Percentiles rank a stretch among this genome's conserved stretches.
These are phyloP conservation scores for Hipparchia sbordonii DNA, from an alignment of 2,888 invertebrate species.

Conservation along the genomic window DNA sequence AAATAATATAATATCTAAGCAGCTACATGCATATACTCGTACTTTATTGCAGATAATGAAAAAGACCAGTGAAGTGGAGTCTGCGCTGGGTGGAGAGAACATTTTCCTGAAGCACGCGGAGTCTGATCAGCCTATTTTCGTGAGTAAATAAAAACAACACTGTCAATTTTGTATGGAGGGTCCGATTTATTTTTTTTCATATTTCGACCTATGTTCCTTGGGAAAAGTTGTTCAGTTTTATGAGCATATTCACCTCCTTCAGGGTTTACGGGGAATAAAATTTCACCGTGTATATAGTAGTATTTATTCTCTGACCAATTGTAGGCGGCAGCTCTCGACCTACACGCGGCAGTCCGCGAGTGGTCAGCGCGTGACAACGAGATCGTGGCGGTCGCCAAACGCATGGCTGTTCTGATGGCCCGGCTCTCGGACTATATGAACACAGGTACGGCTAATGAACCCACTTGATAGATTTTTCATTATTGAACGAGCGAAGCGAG, in stretches of 20 bases:
- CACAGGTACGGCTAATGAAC: slow-evolving; percentile 44
- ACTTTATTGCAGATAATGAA: slow-evolving; percentile 58
- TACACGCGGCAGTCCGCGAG: slow-evolving; percentile 98
- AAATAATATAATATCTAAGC: too few species aligned
- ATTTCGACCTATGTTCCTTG: too few species aligned
- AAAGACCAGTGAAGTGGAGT: slow-evolving; percentile 68
- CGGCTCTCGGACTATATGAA: slow-evolving; percentile 88
- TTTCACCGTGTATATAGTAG: too few species aligned
- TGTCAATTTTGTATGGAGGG: too few species aligned
- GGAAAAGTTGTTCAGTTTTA: too few species aligned
- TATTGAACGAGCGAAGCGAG: too few species aligned
- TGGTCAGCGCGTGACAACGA: slow-evolving; percentile 99
- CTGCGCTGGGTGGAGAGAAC: slow-evolving; percentile 76
- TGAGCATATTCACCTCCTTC: too few species aligned
- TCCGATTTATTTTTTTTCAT: too few species aligned
- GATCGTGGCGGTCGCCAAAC: slow-evolving; percentile 98
- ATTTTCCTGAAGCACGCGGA: slow-evolving; percentile 94
- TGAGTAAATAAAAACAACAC: slow-evolving; percentile 62
- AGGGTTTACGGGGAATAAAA: too few species aligned
- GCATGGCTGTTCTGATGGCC: slow-evolving; percentile 99
- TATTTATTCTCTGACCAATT: too few species aligned
- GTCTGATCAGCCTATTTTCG: slow-evolving; percentile 98
- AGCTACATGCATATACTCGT: too few species aligned
- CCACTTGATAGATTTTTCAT: too few species aligned
- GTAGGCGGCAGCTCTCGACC: slow-evolving; percentile 96